These are phyloP conservation scores for Probosciger aterrimus DNA, from an alignment of 2,113 vertebrate species.

Conservation along the genomic window DNA sequence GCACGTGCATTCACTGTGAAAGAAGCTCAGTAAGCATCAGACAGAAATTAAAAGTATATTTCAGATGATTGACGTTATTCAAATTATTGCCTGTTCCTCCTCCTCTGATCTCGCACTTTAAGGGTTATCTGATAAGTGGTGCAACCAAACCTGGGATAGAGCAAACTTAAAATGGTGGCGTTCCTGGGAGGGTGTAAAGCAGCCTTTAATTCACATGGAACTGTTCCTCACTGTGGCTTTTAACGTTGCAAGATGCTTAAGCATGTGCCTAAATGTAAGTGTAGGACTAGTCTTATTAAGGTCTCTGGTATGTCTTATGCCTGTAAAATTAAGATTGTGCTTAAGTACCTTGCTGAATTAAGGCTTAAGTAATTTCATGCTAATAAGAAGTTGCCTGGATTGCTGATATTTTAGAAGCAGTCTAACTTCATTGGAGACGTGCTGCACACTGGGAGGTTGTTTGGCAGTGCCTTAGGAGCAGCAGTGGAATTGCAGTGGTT, in stretches of 20 bases:
- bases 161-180: not conserved
- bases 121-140: not conserved
- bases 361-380: conserved; percentile 39
- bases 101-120: not conserved
- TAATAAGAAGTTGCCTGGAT: not conserved
- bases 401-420: conserved; percentile 17
- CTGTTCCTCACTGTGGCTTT: not conserved
- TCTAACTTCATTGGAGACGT: not conserved
- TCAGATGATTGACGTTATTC: not conserved
- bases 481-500: not conserved
- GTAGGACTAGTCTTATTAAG: not conserved
- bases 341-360: conserved; percentile 35
- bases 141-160: not conserved
- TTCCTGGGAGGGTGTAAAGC: not conserved
- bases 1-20: not conserved
- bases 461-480: not conserved
- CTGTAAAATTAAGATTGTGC: conserved; percentile 17
- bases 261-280: not conserved
- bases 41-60: not conserved
- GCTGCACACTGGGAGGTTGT: not conserved
- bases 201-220: not conserved
- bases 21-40: not conserved
- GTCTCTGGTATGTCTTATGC: not conserved
- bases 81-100: not conserved
- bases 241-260: not conserved